Evolutionary conservation across 2,797 vertebrate genomes (phyloP), one percentile per base, ranked within the genome.

Genomic region (Austrolebias charrua): DNA sequence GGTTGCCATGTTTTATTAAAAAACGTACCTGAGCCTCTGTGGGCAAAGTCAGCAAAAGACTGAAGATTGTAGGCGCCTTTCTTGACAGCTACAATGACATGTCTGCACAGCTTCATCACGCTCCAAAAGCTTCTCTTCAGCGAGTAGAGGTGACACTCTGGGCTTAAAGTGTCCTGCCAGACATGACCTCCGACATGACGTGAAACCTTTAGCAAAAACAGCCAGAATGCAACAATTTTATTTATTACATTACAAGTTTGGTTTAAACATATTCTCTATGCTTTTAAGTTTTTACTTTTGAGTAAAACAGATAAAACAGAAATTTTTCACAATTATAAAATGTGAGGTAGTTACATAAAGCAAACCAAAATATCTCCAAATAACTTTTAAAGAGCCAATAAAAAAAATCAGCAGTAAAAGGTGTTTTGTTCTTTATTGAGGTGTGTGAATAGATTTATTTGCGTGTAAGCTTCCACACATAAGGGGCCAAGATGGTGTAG

Each of bases 371-470:
- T 35, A 35, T 35, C 7, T 35, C 31, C 31, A 33, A 33, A 24
- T 7, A 35, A 35, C 33, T 35, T 7, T 8, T 35, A 35, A 33
- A 33, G 5, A 33, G 8, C 5, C 3, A 33, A 33, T 6, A 33
- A 8, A 33, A 33, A 33, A 35, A 8, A 9, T 7, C 10, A 5
- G 8, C 8, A 24, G 40, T 45, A 45, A 45, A n/a, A 29, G 43
- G 51, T 35, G n/a, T 66, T 75, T 29, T 54, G 6, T 19, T 69
- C 20, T 68, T 15, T 67, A 51, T 56, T 42, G 13, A 28, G 4
- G 33, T 57, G 53, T 73, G 69, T 60, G 20, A 18, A 46, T 24
- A 15, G 54, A 44, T 66, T 56, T 29, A 61, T 60, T 74, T 45
- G 33, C 38, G 33, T 54, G 48, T 46, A 3, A 35, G 24, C 38